Percentiles rank a stretch among this genome's conserved stretches.
These are phyloP conservation scores for Rhagium mordax DNA, from an alignment of 2,888 invertebrate genomes.

Conservation along the genomic window DNA sequence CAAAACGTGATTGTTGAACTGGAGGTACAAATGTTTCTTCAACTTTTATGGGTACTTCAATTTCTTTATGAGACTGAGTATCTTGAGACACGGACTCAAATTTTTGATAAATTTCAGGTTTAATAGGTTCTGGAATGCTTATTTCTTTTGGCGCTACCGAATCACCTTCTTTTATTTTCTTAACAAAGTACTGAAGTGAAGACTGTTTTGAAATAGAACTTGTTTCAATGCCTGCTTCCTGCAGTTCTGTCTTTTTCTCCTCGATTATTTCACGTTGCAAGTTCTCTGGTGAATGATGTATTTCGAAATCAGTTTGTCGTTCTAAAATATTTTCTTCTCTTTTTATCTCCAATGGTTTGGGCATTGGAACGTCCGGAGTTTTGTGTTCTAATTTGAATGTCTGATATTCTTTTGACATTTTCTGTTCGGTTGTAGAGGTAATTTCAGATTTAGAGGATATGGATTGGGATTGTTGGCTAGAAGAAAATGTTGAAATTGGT, in stretches of 20 bases:
- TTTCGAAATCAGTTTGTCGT: constrained; percentile 59
- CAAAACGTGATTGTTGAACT: constrained; percentile 50
- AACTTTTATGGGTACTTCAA: constrained; percentile 59
- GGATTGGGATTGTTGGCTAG: constrained; percentile 58
- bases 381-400: constrained; percentile 66
- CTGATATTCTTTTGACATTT: constrained; percentile 65
- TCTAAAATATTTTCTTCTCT: constrained; percentile 50
- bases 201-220: constrained; percentile 77
- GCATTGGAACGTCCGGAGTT: constrained; percentile 61
- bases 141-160: constrained; percentile 68
- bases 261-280: constrained; percentile 48
- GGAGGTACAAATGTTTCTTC: constrained; percentile 60
- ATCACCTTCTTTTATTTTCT: constrained; percentile 74
- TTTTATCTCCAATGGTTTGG: constrained; percentile 55
- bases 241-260: constrained; percentile 56
- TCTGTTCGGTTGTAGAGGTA: constrained; percentile 64
- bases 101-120: constrained; percentile 68
- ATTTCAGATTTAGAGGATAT: constrained; percentile 63
- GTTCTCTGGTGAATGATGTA: constrained; percentile 48
- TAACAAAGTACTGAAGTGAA: constrained; percentile 79
- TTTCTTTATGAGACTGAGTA: constrained; percentile 47
- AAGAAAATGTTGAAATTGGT: constrained; percentile 48
- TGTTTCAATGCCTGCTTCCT: constrained; percentile 71
- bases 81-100: constrained; percentile 63
- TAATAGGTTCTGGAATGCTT: constrained; percentile 62